Evolutionary conservation across 2,888 invertebrate genomes (phyloP).

Genomic region (Orthosia incerta): DNA sequence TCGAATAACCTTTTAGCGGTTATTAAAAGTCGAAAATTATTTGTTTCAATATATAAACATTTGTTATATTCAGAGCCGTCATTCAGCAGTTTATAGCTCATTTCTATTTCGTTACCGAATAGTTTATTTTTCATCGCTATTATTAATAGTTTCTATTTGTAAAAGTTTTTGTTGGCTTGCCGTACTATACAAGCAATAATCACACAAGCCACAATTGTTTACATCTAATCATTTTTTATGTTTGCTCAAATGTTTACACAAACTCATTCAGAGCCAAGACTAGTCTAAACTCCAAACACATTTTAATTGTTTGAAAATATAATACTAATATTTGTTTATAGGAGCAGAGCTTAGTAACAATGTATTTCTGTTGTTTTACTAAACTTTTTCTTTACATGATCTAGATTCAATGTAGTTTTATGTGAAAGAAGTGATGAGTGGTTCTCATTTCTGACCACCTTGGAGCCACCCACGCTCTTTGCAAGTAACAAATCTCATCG

Average conservation of each 20-base stretch:
- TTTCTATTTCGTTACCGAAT: slow-evolving; percentile 38
- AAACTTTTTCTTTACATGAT: slow-evolving; percentile 8
- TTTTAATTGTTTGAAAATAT: slow-evolving; percentile 38
- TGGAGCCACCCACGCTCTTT: slow-evolving; percentile 25
- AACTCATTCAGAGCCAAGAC: slow-evolving; percentile 43
- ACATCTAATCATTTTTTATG: slow-evolving; percentile 44
- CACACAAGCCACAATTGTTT: slow-evolving; percentile 48
- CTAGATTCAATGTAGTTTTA: slow-evolving; percentile 9
- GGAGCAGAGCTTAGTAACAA: slow-evolving; percentile 20
- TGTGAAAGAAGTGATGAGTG: slow-evolving; percentile 8
- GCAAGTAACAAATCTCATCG: slow-evolving; percentile 7
- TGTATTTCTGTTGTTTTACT: slow-evolving; percentile 8
- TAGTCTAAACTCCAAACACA: slow-evolving; percentile 38
- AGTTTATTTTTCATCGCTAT: slow-evolving; percentile 44
- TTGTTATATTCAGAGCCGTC: background rate
- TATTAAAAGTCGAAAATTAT: background rate
- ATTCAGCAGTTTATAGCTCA: slow-evolving; percentile 27
- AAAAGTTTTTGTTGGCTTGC: slow-evolving; percentile 35
- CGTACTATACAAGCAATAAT: slow-evolving; percentile 40
- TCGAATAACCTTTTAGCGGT: slow-evolving; percentile 6
- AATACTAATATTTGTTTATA: slow-evolving; percentile 20
- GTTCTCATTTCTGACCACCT: slow-evolving; percentile 4
- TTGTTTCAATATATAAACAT: background rate
- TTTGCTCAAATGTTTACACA: slow-evolving; percentile 45
- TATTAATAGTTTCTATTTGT: slow-evolving; percentile 55